phyloP scores from a whole-genome alignment of 2,113 vertebrate genomes.

The Rhabdomys dilectus region DNA sequence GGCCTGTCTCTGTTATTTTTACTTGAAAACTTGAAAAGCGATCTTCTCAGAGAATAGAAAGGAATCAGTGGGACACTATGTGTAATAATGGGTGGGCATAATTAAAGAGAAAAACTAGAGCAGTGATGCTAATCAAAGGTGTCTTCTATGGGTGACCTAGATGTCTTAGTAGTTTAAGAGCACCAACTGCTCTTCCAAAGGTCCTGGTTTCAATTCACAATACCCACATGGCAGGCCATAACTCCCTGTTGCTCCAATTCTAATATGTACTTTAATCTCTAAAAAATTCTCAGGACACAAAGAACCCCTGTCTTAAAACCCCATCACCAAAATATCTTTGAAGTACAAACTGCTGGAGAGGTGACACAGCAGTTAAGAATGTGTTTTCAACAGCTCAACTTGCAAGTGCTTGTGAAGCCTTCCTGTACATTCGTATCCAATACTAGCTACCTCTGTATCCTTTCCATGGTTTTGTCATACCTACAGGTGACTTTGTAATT shows the following conservation, averaged over 20 bases:
- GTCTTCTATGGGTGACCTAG: background rate
- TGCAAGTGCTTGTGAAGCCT: background rate
- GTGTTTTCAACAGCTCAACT: background rate
- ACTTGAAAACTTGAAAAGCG: background rate
- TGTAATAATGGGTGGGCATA: background rate
- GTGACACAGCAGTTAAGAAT: background rate
- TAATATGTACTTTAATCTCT: too few relatives aligned
- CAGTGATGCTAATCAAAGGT: background rate
- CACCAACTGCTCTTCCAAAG: background rate
- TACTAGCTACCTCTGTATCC: background rate
- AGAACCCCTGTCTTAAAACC: background rate
- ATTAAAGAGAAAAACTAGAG: background rate
- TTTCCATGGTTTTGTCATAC: background rate
- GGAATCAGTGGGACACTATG: background rate
- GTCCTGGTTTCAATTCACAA: background rate
- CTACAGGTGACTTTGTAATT: background rate
- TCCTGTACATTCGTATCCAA: background rate
- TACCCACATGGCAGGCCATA: background rate
- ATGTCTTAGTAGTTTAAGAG: background rate
- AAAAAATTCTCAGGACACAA: too few relatives aligned
- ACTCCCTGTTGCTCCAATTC: background rate
- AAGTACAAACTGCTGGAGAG: background rate
- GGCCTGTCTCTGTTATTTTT: background rate
- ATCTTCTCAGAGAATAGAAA: background rate
- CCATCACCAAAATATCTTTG: background rate